Conservation (phyloP, 2,888 invertebrate genomes). For the Drosophila pegasa region DNA sequence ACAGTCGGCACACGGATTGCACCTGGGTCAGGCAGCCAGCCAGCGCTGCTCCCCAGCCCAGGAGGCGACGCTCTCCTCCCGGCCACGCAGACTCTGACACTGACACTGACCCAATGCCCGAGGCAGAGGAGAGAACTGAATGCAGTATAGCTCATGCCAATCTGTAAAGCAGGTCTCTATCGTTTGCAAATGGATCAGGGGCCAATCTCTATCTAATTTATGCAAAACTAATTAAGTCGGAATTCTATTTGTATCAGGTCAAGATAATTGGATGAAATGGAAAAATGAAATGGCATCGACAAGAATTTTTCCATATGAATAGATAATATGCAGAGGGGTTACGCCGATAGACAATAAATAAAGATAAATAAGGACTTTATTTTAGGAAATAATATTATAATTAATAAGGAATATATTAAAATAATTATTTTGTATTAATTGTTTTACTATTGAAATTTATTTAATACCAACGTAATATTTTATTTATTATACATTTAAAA, state of each 20-base stretch:
- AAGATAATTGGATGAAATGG: slow-evolving; percentile 1
- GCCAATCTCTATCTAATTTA: not conserved
- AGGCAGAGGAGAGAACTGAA: slow-evolving; percentile 22
- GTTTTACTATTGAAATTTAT: not conserved
- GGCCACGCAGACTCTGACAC: slow-evolving; percentile 24
- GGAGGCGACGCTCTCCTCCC: slow-evolving; percentile 5
- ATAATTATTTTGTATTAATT: too few species aligned
- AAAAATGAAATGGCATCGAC: too few species aligned
- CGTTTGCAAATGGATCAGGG: not conserved
- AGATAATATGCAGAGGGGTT: too few species aligned
- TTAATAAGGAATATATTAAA: too few species aligned
- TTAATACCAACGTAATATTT: too few species aligned
- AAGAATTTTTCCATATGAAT: too few species aligned
- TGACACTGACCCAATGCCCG: slow-evolving; percentile 69
- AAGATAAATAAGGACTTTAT: too few species aligned
- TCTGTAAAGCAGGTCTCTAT: not conserved
- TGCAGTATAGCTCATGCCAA: not conserved
- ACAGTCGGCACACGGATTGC: slow-evolving; percentile 68
- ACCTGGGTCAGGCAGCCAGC: slow-evolving; percentile 3
- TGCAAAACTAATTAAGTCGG: slow-evolving; percentile 10
- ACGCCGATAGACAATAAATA: too few species aligned
- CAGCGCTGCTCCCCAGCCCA: slow-evolving; percentile 8
- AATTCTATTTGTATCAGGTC: slow-evolving; percentile 10
- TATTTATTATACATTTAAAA: too few species aligned
- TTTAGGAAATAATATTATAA: too few species aligned